Conservation (phyloP, 2,797 vertebrate species). For the Microctenopoma stevenorrisi region DNA sequence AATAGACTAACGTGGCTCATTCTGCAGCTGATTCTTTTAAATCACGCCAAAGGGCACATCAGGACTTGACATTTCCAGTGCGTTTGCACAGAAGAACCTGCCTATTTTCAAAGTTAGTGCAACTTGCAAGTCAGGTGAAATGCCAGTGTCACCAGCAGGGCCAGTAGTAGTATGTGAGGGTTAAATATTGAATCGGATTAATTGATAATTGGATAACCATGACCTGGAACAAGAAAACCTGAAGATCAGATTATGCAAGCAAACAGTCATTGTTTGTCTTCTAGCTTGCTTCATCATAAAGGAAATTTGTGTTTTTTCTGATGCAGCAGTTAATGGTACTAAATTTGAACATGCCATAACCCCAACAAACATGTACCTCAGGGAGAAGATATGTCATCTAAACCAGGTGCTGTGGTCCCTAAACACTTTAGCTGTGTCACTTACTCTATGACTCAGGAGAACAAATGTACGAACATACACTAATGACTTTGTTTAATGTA, state of each 20-base stretch:
- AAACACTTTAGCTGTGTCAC: conserved; percentile 36
- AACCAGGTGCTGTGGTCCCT: conserved; percentile 40
- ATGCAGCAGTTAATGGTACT: conserved; percentile 32
- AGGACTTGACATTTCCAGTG: background rate
- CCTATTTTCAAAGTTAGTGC: conserved; percentile 9
- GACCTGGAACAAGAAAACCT: background rate
- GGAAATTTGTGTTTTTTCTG: conserved; percentile 67
- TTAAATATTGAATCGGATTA: background rate
- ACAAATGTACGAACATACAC: conserved; percentile 25
- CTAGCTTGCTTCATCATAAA: conserved; percentile 49
- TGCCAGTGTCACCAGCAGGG: background rate
- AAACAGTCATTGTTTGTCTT: conserved; percentile 11
- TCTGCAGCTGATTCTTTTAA: background rate
- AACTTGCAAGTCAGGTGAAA: background rate
- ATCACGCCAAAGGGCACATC: background rate
- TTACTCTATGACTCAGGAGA: conserved; percentile 53
- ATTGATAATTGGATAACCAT: no score
- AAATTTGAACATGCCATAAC: conserved; percentile 41
- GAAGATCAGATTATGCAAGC: background rate
- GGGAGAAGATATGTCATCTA: conserved; percentile 47
- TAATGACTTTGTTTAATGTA: conserved; percentile 34
- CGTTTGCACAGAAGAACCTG: background rate
- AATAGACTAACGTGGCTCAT: background rate
- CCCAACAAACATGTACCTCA: conserved; percentile 55
- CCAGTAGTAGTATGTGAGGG: background rate